Percentiles rank a stretch among this genome's conserved stretches.
Conservation (phyloP, 2,797 vertebrate genomes). For the Aulostomus chinensis region DNA sequence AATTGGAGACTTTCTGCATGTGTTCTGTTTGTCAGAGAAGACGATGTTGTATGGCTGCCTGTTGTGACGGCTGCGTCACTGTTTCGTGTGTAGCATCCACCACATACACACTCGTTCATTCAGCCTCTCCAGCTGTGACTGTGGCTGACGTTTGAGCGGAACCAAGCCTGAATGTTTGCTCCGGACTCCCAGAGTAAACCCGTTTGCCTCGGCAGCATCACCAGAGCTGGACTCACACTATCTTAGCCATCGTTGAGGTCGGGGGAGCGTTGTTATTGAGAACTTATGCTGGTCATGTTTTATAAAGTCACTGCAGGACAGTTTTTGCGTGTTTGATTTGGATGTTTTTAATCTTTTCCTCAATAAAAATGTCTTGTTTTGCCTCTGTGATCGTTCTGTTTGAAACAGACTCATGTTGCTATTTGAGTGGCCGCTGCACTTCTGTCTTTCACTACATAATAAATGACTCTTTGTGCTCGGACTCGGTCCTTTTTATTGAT, state of each 20-base stretch:
- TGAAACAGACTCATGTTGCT: constrained; percentile 66
- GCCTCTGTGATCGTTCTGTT: constrained; percentile 62
- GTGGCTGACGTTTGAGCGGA: constrained; percentile 59
- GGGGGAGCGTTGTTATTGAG: constrained; percentile 40
- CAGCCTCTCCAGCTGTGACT: constrained; percentile 22
- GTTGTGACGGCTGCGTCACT: constrained; percentile 1
- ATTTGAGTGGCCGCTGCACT: constrained; percentile 66
- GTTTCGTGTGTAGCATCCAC: too few relatives aligned
- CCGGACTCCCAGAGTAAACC: too few relatives aligned
- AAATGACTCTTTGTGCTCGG: constrained; percentile 69
- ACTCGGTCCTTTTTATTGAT: constrained; percentile 16
- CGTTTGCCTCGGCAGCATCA: constrained; percentile 44
- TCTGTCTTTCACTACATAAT: constrained; percentile 73
- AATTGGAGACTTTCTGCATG: constrained; percentile 54
- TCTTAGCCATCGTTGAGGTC: constrained; percentile 18
- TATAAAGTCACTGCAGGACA: constrained; percentile 84
- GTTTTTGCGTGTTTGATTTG: constrained; percentile 65
- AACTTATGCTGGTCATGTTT: constrained; percentile 86
- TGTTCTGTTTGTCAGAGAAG: constrained; percentile 21
- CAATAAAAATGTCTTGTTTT: not conserved
- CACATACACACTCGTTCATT: too few relatives aligned
- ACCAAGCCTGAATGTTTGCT: constrained; percentile 57
- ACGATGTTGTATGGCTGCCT: constrained; percentile 5
- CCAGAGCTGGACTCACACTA: constrained; percentile 80
- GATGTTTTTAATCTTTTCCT: constrained; percentile 39